Conservation (phyloP, 2,113 vertebrate genomes). For the Pseudonaja textilis region DNA sequence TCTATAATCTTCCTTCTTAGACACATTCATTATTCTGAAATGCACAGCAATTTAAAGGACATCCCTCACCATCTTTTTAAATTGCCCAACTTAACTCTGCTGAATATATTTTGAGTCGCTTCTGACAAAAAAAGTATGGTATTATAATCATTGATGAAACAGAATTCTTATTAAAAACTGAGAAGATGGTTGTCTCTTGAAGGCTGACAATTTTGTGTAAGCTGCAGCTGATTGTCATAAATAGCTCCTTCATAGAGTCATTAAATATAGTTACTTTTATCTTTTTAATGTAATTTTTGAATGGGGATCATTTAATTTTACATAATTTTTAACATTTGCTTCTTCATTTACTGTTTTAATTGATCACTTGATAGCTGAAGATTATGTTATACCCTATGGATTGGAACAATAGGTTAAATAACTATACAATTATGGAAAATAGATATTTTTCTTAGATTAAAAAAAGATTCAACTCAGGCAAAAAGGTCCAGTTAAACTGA, state of each 20-base stretch:
- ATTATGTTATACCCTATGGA: background rate
- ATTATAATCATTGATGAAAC: background rate
- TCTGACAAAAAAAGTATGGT: background rate
- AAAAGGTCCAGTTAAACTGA: background rate
- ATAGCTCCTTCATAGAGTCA: background rate
- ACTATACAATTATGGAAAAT: background rate
- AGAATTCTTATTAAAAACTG: background rate
- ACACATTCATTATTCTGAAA: background rate
- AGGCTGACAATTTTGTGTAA: background rate
- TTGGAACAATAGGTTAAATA: background rate
- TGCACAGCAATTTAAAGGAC: background rate
- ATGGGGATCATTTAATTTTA: background rate
- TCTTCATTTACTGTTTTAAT: background rate
- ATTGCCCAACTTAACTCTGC: background rate
- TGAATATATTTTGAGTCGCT: background rate
- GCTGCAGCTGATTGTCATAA: background rate
- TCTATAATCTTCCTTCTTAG: background rate
- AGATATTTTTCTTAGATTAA: constrained; percentile 2
- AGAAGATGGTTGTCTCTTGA: background rate
- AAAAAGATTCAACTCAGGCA: background rate
- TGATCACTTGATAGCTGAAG: background rate
- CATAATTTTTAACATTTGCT: background rate
- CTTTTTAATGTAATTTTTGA: background rate
- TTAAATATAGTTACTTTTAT: background rate
- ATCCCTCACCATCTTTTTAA: background rate